Evolutionary conservation across 2,113 vertebrate species (phyloP), one percentile per base, ranked within the genome.

Genomic region (Saccopteryx bilineata): DNA sequence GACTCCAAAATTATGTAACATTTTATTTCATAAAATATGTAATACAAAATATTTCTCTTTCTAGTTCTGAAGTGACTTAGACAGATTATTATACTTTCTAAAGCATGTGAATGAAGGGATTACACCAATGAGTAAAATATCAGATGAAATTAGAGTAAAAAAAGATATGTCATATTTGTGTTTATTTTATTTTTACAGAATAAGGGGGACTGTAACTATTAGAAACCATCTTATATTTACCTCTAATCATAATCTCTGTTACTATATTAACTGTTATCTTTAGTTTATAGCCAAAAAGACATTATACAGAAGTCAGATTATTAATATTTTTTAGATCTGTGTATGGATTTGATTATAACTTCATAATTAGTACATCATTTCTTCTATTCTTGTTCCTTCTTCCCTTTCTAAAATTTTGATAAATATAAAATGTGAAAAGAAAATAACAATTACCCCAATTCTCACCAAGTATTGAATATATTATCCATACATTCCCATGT

Each of bases 1-100:
- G 24, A 82, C 5, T 56, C 19, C 72, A 17, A 76, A 61, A 68
- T 52, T 79, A 69, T 4, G 11, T 85, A 50, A 92, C 65, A 0
- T 5, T 48, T 39, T 60, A 80, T 92, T 91, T 50, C 5, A 52
- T 52, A 9, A 54, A 26, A 65, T 65, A 65, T 5, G 28, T 9
- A 65, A 65, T 65, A 23, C n/a, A 96, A 97, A 31, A 33, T 5
- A n/a, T 76, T 21, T 94, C n/a, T 63, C 9, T 46, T 87, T 76
- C 87, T 96, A 95, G 12, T 4, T 28, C 33, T 14, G 18, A 94
- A 31, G 9, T 94, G 82, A 84, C 39, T 83, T 90, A 93, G 65
- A 91, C 93, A 91, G 69, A 86, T 31, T 19, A 14, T 48, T 91
- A 80, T 72, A 74, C 17, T 91, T 82, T 60, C 54, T 84, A 52